These are phyloP conservation scores for Ciconia maguari DNA, from an alignment of 2,113 vertebrate species.

Conservation along the genomic window DNA sequence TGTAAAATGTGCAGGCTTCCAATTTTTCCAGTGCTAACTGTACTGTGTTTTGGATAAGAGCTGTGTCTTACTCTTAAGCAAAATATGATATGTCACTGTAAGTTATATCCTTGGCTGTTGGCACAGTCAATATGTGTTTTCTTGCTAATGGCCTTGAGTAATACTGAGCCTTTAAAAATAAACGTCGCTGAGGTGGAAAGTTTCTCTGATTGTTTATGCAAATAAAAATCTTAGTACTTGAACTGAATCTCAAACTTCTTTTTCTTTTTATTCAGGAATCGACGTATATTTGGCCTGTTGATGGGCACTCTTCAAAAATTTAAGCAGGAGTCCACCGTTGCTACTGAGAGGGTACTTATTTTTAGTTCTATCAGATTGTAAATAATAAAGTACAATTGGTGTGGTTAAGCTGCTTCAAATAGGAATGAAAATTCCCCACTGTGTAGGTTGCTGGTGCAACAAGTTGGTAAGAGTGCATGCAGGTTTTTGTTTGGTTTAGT, in stretches of 20 bases:
- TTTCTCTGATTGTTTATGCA: background rate
- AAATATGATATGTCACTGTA: background rate
- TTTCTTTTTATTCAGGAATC: conserved; percentile 82
- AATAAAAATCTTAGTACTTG: background rate
- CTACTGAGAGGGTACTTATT: conserved; percentile 87
- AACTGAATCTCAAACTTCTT: background rate
- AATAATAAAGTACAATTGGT: background rate
- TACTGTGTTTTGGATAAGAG: background rate
- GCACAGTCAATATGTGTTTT: background rate
- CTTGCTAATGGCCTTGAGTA: background rate
- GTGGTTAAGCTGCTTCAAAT: background rate
- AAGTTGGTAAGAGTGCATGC: background rate
- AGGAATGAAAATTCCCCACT: background rate
- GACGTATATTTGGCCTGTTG: conserved; percentile 99
- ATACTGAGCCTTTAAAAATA: conserved; percentile 14
- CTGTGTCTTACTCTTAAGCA: background rate
- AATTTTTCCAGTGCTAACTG: background rate
- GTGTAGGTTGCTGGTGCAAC: background rate
- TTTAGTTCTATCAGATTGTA: background rate
- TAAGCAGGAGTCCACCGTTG: conserved; percentile 96
- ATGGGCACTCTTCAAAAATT: conserved; percentile 99
- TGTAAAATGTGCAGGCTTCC: background rate
- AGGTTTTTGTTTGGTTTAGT: background rate
- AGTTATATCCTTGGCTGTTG: background rate
- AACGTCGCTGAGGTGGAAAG: background rate